Evolutionary conservation across 1,140 invertebrate genomes (phyloP).

Genomic region (Drosophila leontia): DNA sequence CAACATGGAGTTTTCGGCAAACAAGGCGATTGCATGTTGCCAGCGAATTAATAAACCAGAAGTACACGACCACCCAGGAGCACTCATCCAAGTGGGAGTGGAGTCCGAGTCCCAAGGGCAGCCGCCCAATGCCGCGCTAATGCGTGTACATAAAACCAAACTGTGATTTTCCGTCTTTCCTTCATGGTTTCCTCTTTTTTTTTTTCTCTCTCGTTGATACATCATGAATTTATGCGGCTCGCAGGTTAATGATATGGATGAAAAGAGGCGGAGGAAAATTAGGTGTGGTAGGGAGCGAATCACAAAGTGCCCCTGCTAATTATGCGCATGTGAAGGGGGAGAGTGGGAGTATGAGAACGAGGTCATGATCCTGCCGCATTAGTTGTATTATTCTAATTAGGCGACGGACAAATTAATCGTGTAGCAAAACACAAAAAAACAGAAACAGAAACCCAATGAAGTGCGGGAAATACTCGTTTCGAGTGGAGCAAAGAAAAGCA

Average conservation of each 20-base stretch:
- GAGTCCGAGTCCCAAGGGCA: constrained; percentile 23
- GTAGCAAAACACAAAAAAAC: constrained; percentile 13
- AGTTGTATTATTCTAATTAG: constrained; percentile 79
- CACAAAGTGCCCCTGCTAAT: constrained; percentile 52
- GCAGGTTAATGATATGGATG: constrained; percentile 76
- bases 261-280: background rate
- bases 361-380: constrained; percentile 50
- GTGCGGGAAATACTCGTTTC: constrained; percentile 24
- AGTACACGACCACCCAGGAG: constrained; percentile 42
- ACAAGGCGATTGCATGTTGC: constrained; percentile 72
- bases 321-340: constrained; percentile 60
- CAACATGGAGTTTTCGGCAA: constrained; percentile 46
- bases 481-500: constrained; percentile 40
- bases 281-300: background rate
- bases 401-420: constrained; percentile 73
- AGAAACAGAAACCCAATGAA: constrained; percentile 42
- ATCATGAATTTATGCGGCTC: constrained; percentile 69
- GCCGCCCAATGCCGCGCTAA: constrained; percentile 33
- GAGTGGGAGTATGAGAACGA: background rate
- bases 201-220: constrained; percentile 29
- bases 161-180: constrained; percentile 62
- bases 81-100: constrained; percentile 42
- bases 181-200: constrained; percentile 19
- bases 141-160: constrained; percentile 72
- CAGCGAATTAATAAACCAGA: constrained; percentile 74